Evolutionary conservation across 2,888 invertebrate species (phyloP).

Genomic region (Nezara viridula): DNA sequence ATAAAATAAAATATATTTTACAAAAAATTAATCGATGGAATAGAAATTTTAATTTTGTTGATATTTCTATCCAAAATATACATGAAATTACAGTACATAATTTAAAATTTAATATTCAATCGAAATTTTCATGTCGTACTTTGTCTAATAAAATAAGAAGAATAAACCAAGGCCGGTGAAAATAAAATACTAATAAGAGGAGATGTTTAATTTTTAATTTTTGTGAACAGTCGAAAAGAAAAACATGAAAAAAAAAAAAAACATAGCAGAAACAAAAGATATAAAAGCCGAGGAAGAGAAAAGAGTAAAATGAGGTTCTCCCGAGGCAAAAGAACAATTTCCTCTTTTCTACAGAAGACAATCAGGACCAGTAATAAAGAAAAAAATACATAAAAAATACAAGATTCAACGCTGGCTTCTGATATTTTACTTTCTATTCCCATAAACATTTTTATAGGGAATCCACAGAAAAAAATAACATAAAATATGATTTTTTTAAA

Average conservation of each 20-base stretch:
- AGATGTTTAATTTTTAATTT: not conserved
- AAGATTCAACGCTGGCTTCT: not conserved
- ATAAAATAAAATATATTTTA: too few species aligned
- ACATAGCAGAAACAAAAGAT: not conserved
- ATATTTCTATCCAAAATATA: too few species aligned
- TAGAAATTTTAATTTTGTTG: too few species aligned
- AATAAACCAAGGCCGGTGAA: not conserved
- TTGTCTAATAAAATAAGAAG: not conserved
- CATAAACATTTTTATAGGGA: not conserved
- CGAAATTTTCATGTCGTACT: not conserved
- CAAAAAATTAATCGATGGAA: too few species aligned
- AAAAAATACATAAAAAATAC: not conserved
- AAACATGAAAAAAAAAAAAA: not conserved
- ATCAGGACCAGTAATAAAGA: not conserved
- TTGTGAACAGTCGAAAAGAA: not conserved
- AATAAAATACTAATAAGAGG: not conserved
- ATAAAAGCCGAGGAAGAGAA: slow-evolving; percentile 18
- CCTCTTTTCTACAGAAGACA: not conserved
- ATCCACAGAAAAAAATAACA: not conserved
- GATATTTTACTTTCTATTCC: not conserved
- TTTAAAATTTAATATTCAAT: too few species aligned
- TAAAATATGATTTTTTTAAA: not conserved
- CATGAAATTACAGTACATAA: too few species aligned
- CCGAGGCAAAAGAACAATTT: slow-evolving; percentile 29
- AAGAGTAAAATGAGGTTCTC: slow-evolving; percentile 43